Evolutionary conservation across 2,113 vertebrate species (phyloP), one percentile per base, ranked within the genome.

Genomic region (Oriolus oriolus): DNA sequence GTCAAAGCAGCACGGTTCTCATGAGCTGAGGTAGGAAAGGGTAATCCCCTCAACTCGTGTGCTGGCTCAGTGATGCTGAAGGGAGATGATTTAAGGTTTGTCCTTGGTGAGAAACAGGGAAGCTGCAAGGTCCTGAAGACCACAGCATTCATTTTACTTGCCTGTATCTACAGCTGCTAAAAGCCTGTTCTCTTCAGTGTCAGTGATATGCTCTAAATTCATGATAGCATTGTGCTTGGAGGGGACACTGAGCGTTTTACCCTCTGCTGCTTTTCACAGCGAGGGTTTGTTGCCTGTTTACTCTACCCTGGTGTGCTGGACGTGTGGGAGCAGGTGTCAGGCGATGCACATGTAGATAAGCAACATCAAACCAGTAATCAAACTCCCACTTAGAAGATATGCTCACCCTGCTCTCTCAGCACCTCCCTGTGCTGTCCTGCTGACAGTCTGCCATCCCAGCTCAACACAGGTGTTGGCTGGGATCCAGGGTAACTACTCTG

Each of bases 281-380:
- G 60, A 71, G 24, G 8, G 9, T 59, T 89, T 69, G 30, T 47
- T 71, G 17, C 9, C 7, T 68, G 22, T 75, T 75, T 50, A 11
- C 47, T 53, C 3, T 26, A 30, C 35, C 16, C 31, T 22, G 33
- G 6, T 60, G 42, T 47, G 6, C 64, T 78, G 49, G 56, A 31
- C 2, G 0, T 56, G 20, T 65, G 26, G 75, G 20, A 71, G 26
- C 35, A 60, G 27, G 10, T 66, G 56, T 24, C 53, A 63, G 44
- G 26, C 19, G 41, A 37, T 4, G 16, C 27, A 24, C 0, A 0
- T 26, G 13, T 56, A 57, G 37, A 47, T 45, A 73, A 68, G 3
- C 3, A 2, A 39, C 2, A 5, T 37, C 45, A 77, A 79, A 47
- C 31, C 37, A 76, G 10, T 12, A 42, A 66, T 44, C 26, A 75